Evolutionary conservation across 2,113 vertebrate genomes (phyloP).

Genomic region (Manacus vitellinus): DNA sequence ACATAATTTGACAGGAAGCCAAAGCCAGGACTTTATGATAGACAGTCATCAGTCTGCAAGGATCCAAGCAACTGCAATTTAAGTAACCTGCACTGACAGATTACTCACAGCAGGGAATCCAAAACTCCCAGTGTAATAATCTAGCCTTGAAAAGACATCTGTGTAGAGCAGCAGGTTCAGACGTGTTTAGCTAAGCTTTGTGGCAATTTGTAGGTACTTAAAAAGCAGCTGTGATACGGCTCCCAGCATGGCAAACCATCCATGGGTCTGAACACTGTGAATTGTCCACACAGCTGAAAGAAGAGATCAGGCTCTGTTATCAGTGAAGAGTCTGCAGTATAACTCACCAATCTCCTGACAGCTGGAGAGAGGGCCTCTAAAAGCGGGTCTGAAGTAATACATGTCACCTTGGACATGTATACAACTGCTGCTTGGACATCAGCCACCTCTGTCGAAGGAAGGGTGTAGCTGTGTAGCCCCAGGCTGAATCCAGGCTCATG

Average conservation of each 20-base stretch:
- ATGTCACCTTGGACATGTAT: neutral
- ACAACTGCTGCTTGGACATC: neutral
- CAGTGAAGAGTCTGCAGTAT: neutral
- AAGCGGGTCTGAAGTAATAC: neutral
- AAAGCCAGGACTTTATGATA: neutral
- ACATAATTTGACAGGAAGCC: neutral
- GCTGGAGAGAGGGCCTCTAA: neutral
- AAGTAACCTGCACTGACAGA: neutral
- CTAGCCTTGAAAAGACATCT: neutral
- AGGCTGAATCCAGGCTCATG: neutral
- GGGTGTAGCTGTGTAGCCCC: neutral
- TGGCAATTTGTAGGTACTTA: neutral
- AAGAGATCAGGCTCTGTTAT: neutral
- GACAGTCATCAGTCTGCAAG: neutral
- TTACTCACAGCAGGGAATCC: neutral
- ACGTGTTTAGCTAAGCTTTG: neutral
- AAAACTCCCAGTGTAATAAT: neutral
- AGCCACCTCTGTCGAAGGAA: neutral
- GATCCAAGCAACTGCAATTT: neutral
- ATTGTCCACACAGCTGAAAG: neutral
- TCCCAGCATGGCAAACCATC: rapidly evolving
- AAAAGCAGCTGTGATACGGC: neutral
- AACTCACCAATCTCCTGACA: neutral
- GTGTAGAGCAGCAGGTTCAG: neutral
- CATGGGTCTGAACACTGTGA: neutral